phyloP scores from a whole-genome alignment of 1,140 invertebrate genomes.

The Anastrepha obliqua region DNA sequence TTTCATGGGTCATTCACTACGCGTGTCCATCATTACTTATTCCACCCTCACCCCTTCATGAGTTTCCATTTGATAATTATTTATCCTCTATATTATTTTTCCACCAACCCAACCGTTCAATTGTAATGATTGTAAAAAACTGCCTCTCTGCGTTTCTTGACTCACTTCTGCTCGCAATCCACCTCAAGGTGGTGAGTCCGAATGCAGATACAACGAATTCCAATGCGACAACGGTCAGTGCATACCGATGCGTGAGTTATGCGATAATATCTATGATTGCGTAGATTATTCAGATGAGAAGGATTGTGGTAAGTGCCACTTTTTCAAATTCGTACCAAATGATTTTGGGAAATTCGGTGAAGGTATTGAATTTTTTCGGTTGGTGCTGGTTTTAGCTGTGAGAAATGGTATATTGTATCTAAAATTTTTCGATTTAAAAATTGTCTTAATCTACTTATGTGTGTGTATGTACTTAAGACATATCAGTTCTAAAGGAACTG shows the following conservation, averaged over 20 bases:
- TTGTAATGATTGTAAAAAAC: constrained; percentile 6
- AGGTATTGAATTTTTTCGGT: not conserved
- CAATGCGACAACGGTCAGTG: constrained; percentile 81
- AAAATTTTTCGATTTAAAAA: too few species aligned
- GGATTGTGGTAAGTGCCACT: constrained; percentile 81
- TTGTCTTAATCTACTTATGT: too few species aligned
- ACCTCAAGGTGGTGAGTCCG: constrained; percentile 56
- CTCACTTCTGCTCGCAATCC: not conserved
- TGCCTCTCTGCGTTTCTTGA: not conserved
- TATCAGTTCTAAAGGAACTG: too few species aligned
- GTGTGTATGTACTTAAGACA: too few species aligned
- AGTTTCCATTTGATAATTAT: constrained; percentile 19
- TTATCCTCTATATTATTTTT: not conserved
- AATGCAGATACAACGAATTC: constrained; percentile 77
- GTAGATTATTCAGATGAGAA: constrained; percentile 83
- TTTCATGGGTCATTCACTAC: not conserved
- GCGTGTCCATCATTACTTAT: not conserved
- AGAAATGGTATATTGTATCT: not conserved
- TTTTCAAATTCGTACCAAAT: not conserved
- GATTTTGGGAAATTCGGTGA: constrained; percentile 48
- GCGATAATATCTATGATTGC: constrained; percentile 83
- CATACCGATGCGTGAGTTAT: constrained; percentile 79
- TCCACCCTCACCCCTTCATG: not conserved
- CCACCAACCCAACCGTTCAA: not conserved
- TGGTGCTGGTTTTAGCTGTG: not conserved